These are phyloP conservation scores for Ailurus styani DNA, from an alignment of 2,113 vertebrate genomes.

Conservation along the genomic window DNA sequence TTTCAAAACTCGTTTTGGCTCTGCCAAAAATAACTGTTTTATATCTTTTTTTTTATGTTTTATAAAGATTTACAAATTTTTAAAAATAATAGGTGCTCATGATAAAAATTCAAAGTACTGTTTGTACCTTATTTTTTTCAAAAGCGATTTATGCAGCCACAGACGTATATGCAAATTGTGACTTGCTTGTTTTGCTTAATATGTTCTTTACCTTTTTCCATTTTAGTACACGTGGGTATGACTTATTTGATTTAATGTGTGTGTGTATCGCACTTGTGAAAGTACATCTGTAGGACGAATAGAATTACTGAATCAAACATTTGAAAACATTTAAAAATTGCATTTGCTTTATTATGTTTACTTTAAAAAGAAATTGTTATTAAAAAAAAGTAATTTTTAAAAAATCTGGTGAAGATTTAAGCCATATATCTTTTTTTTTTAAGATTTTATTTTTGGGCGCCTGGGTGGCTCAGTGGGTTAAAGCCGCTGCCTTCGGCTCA, in stretches of 20 bases:
- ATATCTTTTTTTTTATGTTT: not conserved
- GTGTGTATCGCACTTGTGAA: not conserved
- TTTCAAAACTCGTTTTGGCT: not conserved
- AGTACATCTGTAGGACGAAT: not conserved
- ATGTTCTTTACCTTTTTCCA: not conserved
- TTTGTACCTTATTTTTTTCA: not conserved
- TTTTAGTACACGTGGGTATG: not conserved
- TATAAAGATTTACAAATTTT: not conserved
- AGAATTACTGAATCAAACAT: not conserved
- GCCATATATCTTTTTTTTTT: not conserved
- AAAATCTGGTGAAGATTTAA: not conserved
- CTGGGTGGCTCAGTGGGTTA: no score
- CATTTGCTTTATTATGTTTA: not conserved
- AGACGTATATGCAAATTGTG: not conserved
- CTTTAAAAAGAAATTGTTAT: not conserved
- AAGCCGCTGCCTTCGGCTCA: no score
- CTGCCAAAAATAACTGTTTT: not conserved
- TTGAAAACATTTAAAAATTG: not conserved
- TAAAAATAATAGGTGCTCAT: not conserved
- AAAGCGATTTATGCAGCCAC: not conserved
- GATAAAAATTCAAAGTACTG: not conserved
- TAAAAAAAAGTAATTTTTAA: not conserved
- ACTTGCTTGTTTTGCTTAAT: not conserved
- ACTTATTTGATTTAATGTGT: not conserved
- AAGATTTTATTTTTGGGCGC: no score